A percentile compares a stretch with the other conserved stretches of the same genome.
Evolutionary conservation across 2,797 vertebrate species (phyloP).

Genomic region (Tolypeutes matacus): DNA sequence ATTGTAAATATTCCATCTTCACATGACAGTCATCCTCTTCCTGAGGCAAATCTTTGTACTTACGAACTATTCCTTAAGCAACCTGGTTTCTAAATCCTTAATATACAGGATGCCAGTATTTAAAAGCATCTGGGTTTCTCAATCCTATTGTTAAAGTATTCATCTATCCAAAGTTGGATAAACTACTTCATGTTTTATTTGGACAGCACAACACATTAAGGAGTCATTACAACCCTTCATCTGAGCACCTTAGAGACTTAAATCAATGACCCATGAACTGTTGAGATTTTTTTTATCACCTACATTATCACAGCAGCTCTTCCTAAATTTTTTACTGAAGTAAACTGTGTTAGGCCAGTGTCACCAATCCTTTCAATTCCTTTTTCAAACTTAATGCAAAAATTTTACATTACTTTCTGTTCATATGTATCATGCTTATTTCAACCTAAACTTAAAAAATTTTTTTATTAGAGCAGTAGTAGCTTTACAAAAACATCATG

Average conservation of each 20-base stretch:
- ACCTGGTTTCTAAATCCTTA: slow-evolving; percentile 65
- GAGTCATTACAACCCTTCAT: neutral
- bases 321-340: slow-evolving; percentile 19
- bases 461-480: too few species aligned
- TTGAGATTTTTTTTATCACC: neutral
- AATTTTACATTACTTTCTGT: slow-evolving; percentile 4
- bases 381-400: slow-evolving; percentile 3
- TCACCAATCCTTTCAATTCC: neutral
- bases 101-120: slow-evolving; percentile 16
- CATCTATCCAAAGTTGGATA: neutral
- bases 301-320: slow-evolving; percentile 37
- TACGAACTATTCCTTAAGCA: slow-evolving; percentile 1
- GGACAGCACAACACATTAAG: neutral
- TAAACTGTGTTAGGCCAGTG: slow-evolving; percentile 7
- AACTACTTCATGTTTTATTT: slow-evolving; percentile 13
- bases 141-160: slow-evolving; percentile 14
- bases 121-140: slow-evolving; percentile 51
- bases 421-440: neutral
- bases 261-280: slow-evolving; percentile 1
- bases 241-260: neutral
- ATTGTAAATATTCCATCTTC: neutral
- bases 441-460: neutral
- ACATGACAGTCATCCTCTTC: neutral
- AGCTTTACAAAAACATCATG: too few species aligned
- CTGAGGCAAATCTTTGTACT: slow-evolving; percentile 48